Evolutionary conservation across 2,888 invertebrate species (phyloP).

Genomic region (Bibio marci): DNA sequence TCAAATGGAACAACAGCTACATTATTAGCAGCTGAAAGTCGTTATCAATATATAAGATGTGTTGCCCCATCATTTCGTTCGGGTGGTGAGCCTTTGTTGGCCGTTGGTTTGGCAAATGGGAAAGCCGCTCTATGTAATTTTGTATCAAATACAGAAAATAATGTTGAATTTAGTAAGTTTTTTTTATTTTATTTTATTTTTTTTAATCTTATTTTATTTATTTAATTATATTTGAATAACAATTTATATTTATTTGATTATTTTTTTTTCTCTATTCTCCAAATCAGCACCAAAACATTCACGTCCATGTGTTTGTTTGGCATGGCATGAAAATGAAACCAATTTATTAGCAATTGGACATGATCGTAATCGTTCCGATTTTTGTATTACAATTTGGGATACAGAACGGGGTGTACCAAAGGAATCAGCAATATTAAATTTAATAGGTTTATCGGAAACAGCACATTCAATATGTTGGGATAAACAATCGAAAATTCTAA

Average conservation of each 20-base stretch:
- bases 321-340: conserved; percentile 72
- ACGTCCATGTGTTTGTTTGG: conserved; percentile 68
- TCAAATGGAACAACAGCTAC: conserved; percentile 15
- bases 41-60: conserved; percentile 65
- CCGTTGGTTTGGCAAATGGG: conserved; percentile 81
- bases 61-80: conserved; percentile 69
- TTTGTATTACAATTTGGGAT: conserved; percentile 83
- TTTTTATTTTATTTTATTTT: not conserved
- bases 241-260: conserved; percentile 3
- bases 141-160: conserved; percentile 40
- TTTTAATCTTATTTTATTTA: too few species aligned
- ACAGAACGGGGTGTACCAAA: conserved; percentile 28
- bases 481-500: conserved; percentile 52
- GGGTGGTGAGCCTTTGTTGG: conserved; percentile 62
- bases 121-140: conserved; percentile 66
- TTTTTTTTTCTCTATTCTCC: too few species aligned
- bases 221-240: not conserved
- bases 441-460: conserved; percentile 69
- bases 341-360: conserved; percentile 73
- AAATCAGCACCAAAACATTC: conserved; percentile 76
- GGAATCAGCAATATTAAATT: conserved; percentile 29
- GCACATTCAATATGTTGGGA: conserved; percentile 77
- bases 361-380: conserved; percentile 78
- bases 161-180: conserved; percentile 24
- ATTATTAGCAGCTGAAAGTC: conserved; percentile 23